Evolutionary conservation across 2,888 invertebrate species (phyloP), one percentile per base, ranked within the genome.

Genomic region (Laothoe populi): DNA sequence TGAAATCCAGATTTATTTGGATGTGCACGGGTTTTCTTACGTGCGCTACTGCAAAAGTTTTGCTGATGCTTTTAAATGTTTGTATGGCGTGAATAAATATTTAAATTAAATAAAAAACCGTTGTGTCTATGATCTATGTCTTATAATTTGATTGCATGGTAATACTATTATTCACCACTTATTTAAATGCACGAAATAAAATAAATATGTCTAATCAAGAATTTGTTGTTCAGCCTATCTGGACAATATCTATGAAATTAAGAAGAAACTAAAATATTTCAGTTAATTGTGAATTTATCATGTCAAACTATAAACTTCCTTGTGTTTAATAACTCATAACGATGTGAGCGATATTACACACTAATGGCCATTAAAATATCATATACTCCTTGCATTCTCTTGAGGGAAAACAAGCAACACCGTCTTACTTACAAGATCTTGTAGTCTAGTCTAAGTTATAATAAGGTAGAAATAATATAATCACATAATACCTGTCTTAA

Each of bases 291-390:
- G n/a, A 49, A 21, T 3, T 26, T 26, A 26, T 5, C 10, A n/a
- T n/a, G n/a, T 45, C 21, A 48, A 48, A 21, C 46, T 23, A 19
- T 10, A 2, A 5, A 48, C 46, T 24, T 48, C 23, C 45, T 21
- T 19, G 10, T 45, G n/a, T 45, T 10, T 49, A 26, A 31, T 49
- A 35, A 16, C 53, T 53, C 49, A 53, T 35, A 19, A 19, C 35
- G 35, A 53, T 31, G 31, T 53, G 53, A 53, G 53, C 19, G 31
- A 53, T 53, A 31, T 53, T 19, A 53, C 53, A 53, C 31, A 53
- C 53, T 53, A 53, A 53, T 35, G 53, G 53, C 35, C 53, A 53
- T 53, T 53, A 53, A 31, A 53, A 53, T 53, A 53, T 53, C 53
- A 53, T 53, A 16, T 49, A 49, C 49, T 49, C 26, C 49, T 13